Conservation (phyloP, 2,888 invertebrate species). For the Drosophila rellima region DNA sequence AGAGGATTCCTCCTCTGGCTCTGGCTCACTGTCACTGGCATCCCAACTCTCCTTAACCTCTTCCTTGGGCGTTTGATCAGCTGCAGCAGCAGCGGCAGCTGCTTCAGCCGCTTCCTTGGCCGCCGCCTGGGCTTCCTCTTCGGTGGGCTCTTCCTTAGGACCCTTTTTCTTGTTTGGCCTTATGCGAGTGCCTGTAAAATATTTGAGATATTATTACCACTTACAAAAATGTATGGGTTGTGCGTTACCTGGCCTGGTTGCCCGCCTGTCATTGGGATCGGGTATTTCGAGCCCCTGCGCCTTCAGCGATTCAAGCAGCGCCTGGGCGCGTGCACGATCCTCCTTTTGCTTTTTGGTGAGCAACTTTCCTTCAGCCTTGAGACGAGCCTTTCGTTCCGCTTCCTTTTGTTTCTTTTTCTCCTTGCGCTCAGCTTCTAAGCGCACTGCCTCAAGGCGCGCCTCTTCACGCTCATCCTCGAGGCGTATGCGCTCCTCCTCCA, state of each 20-base stretch:
- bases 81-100: conserved; percentile 62
- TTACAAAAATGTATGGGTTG: too few species aligned
- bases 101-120: conserved; percentile 80
- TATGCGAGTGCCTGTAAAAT: conserved; percentile 89
- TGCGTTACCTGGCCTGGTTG: conserved; percentile 86
- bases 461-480: conserved; percentile 91
- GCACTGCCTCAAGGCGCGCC: conserved; percentile 90
- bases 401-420: conserved; percentile 96
- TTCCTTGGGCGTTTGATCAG: conserved; percentile 58
- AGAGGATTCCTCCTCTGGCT: conserved; percentile 86
- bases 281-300: conserved; percentile 95
- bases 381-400: conserved; percentile 95
- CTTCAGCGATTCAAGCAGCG: conserved; percentile 94
- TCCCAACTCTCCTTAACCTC: conserved; percentile 94
- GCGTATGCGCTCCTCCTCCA: conserved; percentile 93
- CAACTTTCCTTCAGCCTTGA: conserved; percentile 98
- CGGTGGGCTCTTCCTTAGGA: conserved; percentile 83
- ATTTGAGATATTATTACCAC: neutral
- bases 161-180: conserved; percentile 91
- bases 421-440: conserved; percentile 94
- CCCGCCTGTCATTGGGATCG: conserved; percentile 88
- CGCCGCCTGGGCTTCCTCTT: conserved; percentile 75
- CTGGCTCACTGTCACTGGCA: conserved; percentile 88
- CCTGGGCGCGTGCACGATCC: conserved; percentile 94
- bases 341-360: conserved; percentile 97